phyloP scores from a whole-genome alignment of 2,113 vertebrate genomes.

The Muscicapa adusta region DNA sequence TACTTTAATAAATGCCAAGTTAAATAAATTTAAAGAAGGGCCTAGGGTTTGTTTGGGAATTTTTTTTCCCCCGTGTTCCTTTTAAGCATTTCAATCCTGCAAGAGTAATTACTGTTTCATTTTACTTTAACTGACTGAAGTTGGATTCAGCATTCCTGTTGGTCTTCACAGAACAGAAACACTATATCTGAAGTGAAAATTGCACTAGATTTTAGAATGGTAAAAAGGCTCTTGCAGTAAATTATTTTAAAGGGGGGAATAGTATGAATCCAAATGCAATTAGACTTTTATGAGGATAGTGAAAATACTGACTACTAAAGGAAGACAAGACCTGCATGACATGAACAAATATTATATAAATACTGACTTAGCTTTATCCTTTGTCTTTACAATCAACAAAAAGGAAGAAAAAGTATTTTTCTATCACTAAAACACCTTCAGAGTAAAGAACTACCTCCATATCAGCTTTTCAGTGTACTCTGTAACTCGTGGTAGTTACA shows the following conservation, averaged over 20 bases:
- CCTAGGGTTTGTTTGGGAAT: fast-evolving
- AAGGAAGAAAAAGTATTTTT: fast-evolving
- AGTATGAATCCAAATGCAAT: not conserved
- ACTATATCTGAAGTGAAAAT: not conserved
- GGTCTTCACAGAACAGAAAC: not conserved
- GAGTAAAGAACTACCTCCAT: not conserved
- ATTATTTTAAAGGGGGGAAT: not conserved
- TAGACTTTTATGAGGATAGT: not conserved
- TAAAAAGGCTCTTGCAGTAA: not conserved
- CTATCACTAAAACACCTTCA: not conserved
- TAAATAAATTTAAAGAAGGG: not conserved
- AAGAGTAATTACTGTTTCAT: not conserved
- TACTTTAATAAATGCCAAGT: not conserved
- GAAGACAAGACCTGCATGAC: not conserved
- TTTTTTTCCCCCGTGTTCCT: not conserved
- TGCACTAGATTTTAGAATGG: not conserved
- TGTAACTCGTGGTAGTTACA: not conserved
- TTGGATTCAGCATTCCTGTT: not conserved
- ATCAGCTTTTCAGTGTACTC: not conserved
- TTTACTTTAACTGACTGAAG: not conserved
- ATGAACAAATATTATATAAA: not conserved
- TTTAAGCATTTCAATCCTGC: not conserved
- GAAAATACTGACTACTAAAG: not conserved
- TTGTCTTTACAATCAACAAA: not conserved
- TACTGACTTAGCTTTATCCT: not conserved